phyloP scores from a whole-genome alignment of 2,113 vertebrate species.

The Orcinus orca region DNA sequence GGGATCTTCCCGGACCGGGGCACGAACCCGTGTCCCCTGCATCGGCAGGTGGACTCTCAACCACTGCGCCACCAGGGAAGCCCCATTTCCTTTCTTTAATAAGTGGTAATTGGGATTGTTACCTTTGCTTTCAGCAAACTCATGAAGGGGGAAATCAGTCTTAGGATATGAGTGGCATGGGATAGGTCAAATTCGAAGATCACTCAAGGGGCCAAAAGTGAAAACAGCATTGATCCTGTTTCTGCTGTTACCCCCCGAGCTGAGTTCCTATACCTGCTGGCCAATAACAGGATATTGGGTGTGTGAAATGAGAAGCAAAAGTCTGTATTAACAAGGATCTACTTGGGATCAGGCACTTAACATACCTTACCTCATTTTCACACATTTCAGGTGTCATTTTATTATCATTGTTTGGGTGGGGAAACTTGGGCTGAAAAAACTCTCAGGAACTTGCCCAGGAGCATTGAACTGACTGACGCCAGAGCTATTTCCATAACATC shows the following conservation, averaged over 20 bases:
- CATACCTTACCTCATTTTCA: neutral
- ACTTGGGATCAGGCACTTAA: neutral
- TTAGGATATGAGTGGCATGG: neutral
- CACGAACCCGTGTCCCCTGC: no score
- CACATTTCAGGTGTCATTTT: neutral
- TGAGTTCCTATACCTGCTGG: neutral
- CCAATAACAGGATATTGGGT: neutral
- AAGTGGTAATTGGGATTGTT: neutral
- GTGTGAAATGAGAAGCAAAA: neutral
- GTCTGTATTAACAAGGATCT: neutral
- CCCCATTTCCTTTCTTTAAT: no score
- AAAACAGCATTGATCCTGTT: no score
- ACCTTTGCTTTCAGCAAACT: neutral
- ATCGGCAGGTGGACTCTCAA: no score
- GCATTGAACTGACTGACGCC: neutral
- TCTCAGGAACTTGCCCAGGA: neutral
- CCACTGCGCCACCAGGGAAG: no score
- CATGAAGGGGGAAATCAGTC: neutral
- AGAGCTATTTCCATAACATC: neutral
- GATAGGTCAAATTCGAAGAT: no score
- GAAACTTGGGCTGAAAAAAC: rapidly evolving
- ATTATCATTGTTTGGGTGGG: neutral
- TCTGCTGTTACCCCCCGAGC: neutral
- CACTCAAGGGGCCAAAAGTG: neutral
- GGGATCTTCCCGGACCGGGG: no score